These are phyloP conservation scores for Xerus inauris DNA, from an alignment of 2,113 vertebrate species.

Conservation along the genomic window DNA sequence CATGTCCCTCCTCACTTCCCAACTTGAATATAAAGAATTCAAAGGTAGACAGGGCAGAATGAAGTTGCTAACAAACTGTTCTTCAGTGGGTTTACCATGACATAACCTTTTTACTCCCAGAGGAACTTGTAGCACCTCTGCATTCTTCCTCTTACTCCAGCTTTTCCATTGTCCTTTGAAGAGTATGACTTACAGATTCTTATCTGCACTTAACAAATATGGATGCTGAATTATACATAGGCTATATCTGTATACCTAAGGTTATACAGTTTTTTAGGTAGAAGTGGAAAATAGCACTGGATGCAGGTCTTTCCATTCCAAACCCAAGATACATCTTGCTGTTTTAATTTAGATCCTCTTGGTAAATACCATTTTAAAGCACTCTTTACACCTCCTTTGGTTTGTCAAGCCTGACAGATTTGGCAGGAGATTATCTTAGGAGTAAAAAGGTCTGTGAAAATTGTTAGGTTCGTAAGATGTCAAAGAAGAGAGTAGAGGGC, in stretches of 20 bases:
- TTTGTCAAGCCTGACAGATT: neutral
- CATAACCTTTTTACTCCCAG: neutral
- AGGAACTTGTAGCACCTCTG: neutral
- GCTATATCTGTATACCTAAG: neutral
- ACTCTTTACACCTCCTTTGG: neutral
- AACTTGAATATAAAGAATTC: neutral
- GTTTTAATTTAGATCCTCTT: neutral
- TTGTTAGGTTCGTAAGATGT: neutral
- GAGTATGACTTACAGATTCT: neutral
- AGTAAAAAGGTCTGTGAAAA: neutral
- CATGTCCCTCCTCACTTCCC: neutral
- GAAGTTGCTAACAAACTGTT: neutral
- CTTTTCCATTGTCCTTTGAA: neutral
- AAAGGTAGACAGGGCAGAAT: neutral
- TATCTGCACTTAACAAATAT: neutral
- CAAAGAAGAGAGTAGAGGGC: neutral
- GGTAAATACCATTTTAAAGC: neutral
- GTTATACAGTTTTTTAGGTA: neutral
- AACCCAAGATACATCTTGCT: neutral
- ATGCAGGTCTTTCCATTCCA: neutral
- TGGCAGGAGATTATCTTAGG: constrained; percentile 13
- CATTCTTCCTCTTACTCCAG: neutral
- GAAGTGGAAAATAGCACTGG: neutral
- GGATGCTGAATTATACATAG: neutral
- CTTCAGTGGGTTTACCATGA: neutral